These are phyloP conservation scores for Oxytorus armatus DNA, from an alignment of 2,888 invertebrate species.

Conservation along the genomic window DNA sequence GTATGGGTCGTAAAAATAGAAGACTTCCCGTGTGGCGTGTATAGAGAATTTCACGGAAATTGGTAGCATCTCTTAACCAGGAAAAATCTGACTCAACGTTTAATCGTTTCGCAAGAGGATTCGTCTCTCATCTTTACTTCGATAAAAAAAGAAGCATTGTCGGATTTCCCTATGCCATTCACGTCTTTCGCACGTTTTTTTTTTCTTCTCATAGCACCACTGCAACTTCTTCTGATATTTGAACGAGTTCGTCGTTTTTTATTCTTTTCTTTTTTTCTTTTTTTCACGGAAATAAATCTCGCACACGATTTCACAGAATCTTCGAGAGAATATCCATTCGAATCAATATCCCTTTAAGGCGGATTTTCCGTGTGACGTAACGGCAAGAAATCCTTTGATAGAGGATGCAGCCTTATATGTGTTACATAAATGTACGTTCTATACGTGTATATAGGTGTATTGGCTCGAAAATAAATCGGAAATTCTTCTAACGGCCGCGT, in stretches of 20 bases:
- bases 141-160: constrained; percentile 13
- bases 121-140: neutral
- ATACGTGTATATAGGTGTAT: neutral
- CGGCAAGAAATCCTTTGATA: constrained; percentile 12
- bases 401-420: neutral
- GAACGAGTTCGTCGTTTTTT: neutral
- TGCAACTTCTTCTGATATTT: constrained; percentile 1
- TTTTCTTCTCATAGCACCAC: neutral
- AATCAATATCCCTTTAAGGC: neutral
- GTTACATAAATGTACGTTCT: constrained; percentile 4
- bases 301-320: neutral
- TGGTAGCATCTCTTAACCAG: neutral
- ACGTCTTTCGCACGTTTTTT: neutral
- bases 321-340: constrained; percentile 17
- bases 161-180: neutral
- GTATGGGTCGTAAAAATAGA: neutral
- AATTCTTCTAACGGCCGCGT: constrained; percentile 2
- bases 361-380: constrained; percentile 31
- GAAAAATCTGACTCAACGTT: neutral
- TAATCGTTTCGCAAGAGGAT: constrained; percentile 26
- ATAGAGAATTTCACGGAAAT: constrained; percentile 24
- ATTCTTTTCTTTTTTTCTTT: neutral
- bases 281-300: neutral
- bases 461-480: constrained; percentile 30
- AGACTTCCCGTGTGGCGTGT: constrained; percentile 18